Evolutionary conservation across 2,113 vertebrate species (phyloP), one percentile per base, ranked within the genome.

Genomic region (Cheirogaleus medius): DNA sequence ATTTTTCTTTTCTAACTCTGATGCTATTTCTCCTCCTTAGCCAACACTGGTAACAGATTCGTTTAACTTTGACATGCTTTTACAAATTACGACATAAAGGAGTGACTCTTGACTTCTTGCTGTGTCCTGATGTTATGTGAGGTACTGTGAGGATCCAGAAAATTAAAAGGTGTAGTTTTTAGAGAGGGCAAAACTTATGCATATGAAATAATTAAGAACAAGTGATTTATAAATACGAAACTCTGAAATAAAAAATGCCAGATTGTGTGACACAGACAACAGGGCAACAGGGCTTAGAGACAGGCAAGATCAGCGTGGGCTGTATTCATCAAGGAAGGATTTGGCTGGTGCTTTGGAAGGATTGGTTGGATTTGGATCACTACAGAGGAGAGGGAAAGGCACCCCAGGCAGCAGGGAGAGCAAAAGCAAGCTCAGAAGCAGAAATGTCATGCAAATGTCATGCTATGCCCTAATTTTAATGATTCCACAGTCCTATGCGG

Each of bases 401-500:
- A 66, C 88, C 95, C 91, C 39, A 81, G 88, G 68, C 96, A 91
- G 60, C 93, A 95, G 83, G 47, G 91, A 87, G 74, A 95, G 95
- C 83, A 91, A 97, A 96, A 63, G 91, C 89, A 93, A 93, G 74
- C 78, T 91, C 54, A 7, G 83, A 95, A 95, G 81, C 90, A 95
- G 92, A 98, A 97, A 98, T 98, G 98, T 95, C 98, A 97, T 92
- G 95, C 95, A 98, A 97, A 98, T 97, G 93, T 98, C 97, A 96
- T 92, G 60, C 86, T 74, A 78, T 90, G 85, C 52, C 97, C 89
- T 96, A 71, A 97, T 97, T 97, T 91, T 97, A 98, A 97, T 95
- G 93, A 96, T 89, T 93, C 83, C 88, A 27, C 14, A 49, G 80
- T 23, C 95, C 9, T 94, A 0, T n/a, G 87, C 96, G 63, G 97